These are phyloP conservation scores for Lochmaea crataegi DNA, from an alignment of 2,888 invertebrate genomes.

Conservation along the genomic window DNA sequence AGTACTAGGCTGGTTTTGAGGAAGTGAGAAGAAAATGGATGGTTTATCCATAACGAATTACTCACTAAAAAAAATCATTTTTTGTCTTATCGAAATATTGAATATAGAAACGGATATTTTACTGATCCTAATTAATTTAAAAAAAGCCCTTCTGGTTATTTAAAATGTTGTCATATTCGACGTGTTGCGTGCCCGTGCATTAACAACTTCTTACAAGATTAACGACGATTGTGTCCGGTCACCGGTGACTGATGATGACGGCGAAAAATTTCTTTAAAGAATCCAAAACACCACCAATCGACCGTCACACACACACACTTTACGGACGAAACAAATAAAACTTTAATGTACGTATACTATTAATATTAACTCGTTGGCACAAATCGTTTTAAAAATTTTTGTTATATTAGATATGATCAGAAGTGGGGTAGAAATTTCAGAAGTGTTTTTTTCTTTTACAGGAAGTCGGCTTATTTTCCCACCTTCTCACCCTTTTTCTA, in stretches of 20 bases:
- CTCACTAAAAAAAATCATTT: too few species aligned
- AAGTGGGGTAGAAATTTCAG: too few species aligned
- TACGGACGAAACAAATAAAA: constrained; percentile 14
- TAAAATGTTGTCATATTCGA: neutral
- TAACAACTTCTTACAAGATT: constrained; percentile 1
- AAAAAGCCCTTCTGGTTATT: neutral
- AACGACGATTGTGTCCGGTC: constrained; percentile 4
- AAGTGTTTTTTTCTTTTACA: neutral
- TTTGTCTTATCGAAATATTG: too few species aligned
- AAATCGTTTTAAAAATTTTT: neutral
- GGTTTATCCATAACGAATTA: too few species aligned
- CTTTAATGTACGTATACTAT: constrained; percentile 7
- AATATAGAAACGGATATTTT: too few species aligned
- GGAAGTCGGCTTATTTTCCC: neutral
- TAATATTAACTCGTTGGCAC: constrained; percentile 4
- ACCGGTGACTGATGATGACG: constrained; percentile 6
- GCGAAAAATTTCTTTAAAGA: constrained; percentile 11
- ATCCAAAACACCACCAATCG: constrained; percentile 1
- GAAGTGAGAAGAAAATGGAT: too few species aligned
- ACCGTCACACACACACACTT: constrained; percentile 6
- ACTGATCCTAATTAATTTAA: too few species aligned
- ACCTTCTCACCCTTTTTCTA: neutral
- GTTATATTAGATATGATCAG: too few species aligned
- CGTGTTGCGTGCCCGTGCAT: constrained; percentile 12
- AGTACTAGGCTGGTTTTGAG: too few species aligned